Base-by-base conservation (phyloP, 2,888 invertebrate genomes). In the Silvanus unidentatus region DNA sequence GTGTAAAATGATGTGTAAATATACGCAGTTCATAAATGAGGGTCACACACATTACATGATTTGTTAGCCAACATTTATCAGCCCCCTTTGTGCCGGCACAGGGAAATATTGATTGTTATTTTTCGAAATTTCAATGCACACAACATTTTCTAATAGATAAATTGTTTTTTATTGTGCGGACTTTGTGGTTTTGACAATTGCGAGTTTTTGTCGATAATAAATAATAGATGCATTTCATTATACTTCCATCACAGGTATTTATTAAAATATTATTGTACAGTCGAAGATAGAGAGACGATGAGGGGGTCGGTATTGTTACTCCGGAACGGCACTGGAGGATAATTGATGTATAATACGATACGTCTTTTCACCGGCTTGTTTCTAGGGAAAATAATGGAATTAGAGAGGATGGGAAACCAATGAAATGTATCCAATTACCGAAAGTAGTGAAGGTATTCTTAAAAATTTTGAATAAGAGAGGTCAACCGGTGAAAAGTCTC, bases 1-100 rank as follows among this genome's bases (percentile, higher is more conserved):
- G 57, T 59, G 57, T 58, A 59, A 22, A 59, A 58, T 56, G 58
- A 60, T 54, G 60, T 58, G 57, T 61, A 61, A 61, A 59, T 58
- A 55, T 49, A 52, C 45, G 52, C 51, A 52, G 50, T 47, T 45
- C 48, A 22, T 22, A 8, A 22, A 22, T 22, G 8, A 8, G 22
- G 22, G 22, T 22, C 22, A 22, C 22, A 22, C 37, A 37, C 15
- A 11, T 37, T 37, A 22, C 49, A 49, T 55, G 56, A 59, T 61
- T 61, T 59, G 57, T 59, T 57, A 48, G 51, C 50, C n/a, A 41
- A 54, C 52, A 57, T 55, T 54, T 50, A 53, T 55, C 52, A 53
- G 51, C 50, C 50, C 30, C 48, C 55, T 57, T 50, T 57, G 51
- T 55, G 43, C 42, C 46, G n/a, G n/a, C n/a, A n/a, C 48, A 49